These are phyloP conservation scores for Aleiodes testaceus DNA, from an alignment of 2,888 invertebrate genomes.

Conservation along the genomic window DNA sequence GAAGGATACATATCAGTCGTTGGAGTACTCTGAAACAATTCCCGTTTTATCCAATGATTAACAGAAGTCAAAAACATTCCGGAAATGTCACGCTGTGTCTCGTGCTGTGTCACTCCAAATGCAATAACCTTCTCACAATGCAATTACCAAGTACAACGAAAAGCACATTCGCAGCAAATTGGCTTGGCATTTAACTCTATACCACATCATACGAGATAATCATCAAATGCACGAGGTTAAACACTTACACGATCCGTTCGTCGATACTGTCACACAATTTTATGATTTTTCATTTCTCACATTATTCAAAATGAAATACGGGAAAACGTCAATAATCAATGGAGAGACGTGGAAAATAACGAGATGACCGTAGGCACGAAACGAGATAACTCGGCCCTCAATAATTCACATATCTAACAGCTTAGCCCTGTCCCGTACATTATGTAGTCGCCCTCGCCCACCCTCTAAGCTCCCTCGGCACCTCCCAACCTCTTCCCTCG, in stretches of 20 bases:
- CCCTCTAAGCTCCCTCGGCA: conserved; percentile 50
- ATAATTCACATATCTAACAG: conserved; percentile 73
- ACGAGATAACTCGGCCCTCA: conserved; percentile 70
- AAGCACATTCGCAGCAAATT: conserved; percentile 15
- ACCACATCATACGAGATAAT: conserved; percentile 19
- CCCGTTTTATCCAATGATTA: conserved; percentile 37
- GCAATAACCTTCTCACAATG: conserved; percentile 26
- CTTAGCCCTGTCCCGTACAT: conserved; percentile 73
- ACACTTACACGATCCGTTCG: conserved; percentile 24
- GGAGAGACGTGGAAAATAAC: conserved; percentile 66
- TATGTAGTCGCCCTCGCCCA: conserved; percentile 65
- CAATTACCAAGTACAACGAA: conserved; percentile 1
- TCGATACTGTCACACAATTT: conserved; percentile 26
- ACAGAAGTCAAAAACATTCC: conserved; percentile 38
- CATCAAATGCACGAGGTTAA: conserved; percentile 8
- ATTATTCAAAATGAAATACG: not conserved
- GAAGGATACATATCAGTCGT: conserved; percentile 29
- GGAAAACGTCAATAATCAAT: conserved; percentile 18
- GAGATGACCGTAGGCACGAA: conserved; percentile 70
- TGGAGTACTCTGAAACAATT: conserved; percentile 34
- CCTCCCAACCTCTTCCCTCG: conserved; percentile 38
- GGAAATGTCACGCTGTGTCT: not conserved
- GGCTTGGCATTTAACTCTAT: not conserved
- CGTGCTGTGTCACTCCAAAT: conserved; percentile 33
- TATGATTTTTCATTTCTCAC: not conserved